These are phyloP conservation scores for Solenopsis fugax DNA, from an alignment of 1,140 invertebrate species.

Conservation along the genomic window DNA sequence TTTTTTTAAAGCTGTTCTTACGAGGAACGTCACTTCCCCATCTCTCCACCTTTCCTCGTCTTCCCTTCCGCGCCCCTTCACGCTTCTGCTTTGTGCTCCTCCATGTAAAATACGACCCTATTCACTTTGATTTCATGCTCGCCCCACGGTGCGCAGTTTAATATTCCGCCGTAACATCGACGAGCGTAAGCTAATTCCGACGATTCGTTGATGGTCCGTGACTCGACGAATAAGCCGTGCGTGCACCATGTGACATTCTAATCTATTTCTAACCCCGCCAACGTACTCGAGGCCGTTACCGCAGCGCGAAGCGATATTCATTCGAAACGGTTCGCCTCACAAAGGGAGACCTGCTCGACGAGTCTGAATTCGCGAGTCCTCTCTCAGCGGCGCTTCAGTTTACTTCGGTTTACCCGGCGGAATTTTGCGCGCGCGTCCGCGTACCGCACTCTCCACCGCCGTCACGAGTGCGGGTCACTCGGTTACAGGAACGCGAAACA, in stretches of 20 bases:
- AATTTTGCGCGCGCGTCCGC: constrained; percentile 61
- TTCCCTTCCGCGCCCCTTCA: neutral
- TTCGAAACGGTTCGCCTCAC: constrained; percentile 31
- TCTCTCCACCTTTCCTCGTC: neutral
- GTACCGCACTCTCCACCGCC: constrained; percentile 44
- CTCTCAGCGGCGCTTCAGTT: constrained; percentile 11
- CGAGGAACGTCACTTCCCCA: neutral
- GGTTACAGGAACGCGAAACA: constrained; percentile 72
- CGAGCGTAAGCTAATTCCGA: constrained; percentile 11
- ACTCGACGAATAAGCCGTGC: constrained; percentile 21
- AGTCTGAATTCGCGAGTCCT: constrained; percentile 52
- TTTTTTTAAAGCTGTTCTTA: neutral
- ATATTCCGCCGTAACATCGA: constrained; percentile 24
- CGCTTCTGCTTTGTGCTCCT: neutral
- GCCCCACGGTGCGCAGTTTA: constrained; percentile 3
- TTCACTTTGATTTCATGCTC: constrained; percentile 33
- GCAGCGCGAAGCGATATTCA: constrained; percentile 14
- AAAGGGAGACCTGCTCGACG: neutral
- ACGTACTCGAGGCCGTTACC: neutral
- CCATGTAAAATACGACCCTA: neutral
- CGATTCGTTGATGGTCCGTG: constrained; percentile 30
- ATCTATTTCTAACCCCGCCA: constrained; percentile 36
- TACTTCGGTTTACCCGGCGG: constrained; percentile 33
- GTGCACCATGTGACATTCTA: constrained; percentile 19
- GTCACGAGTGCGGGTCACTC: constrained; percentile 58